Conservation (phyloP, 1,140 invertebrate genomes). For the Sitobion miscanthi region DNA sequence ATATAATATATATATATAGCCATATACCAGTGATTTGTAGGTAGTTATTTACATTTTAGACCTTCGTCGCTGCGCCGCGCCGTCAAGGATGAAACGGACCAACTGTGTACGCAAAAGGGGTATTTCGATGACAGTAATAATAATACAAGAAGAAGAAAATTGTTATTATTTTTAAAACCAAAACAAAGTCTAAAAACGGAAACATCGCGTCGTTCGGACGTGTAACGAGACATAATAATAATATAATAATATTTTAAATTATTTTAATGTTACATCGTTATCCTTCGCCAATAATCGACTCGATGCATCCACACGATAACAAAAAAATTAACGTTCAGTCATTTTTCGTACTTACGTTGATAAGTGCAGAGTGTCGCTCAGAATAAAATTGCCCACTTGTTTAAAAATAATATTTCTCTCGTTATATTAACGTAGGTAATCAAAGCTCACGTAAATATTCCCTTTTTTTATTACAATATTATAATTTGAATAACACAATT, state of each 20-base stretch:
- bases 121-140: neutral
- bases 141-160: neutral
- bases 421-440: neutral
- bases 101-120: neutral
- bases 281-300: neutral
- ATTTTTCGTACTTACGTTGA: neutral
- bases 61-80: neutral
- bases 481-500: neutral
- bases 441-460: neutral
- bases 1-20: neutral
- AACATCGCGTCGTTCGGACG: neutral
- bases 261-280: neutral
- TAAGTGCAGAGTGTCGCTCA: neutral
- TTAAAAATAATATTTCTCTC: neutral
- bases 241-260: neutral
- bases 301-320: neutral
- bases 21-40: neutral
- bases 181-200: neutral
- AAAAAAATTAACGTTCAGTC: neutral
- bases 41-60: neutral
- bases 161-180: neutral
- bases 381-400: constrained; percentile 1
- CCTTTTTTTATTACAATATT: neutral
- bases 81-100: neutral
- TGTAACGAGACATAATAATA: neutral